phyloP scores from a whole-genome alignment of 2,113 vertebrate genomes.

The Hyperopisus bebe region DNA sequence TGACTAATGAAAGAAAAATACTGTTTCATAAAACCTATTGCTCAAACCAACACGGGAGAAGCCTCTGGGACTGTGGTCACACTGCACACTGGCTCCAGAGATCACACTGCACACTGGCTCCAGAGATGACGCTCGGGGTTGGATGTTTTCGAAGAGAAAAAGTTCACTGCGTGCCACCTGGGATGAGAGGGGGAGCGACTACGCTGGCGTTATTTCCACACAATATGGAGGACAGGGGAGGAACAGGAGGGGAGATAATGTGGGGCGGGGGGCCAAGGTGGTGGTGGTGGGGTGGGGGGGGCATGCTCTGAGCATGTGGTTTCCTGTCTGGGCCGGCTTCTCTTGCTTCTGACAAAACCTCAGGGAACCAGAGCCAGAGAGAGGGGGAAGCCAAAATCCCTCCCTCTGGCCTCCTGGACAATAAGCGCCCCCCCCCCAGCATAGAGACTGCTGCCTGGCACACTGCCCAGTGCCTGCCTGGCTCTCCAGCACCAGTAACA shows the following conservation, averaged over 20 bases:
- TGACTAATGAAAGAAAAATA: neutral
- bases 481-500: neutral
- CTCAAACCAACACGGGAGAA: neutral
- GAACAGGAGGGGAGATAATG: conserved; percentile 38
- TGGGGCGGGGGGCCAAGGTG: neutral
- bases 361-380: conserved; percentile 46
- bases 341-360: conserved; percentile 46
- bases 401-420: neutral
- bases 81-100: neutral
- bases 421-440: neutral
- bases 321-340: conserved; percentile 72
- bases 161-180: neutral
- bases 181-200: conserved; percentile 34
- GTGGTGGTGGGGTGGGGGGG: conserved; percentile 27
- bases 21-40: neutral
- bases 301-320: conserved; percentile 57
- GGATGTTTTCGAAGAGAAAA: neutral
- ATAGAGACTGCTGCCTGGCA: conserved; percentile 5
- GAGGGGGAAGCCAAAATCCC: neutral
- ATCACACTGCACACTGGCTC: neutral
- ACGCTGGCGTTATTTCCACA: conserved; percentile 63
- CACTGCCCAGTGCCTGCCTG: neutral
- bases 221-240: conserved; percentile 48
- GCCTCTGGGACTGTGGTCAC: neutral
- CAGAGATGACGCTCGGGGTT: neutral